Conservation (phyloP, 2,797 vertebrate genomes). For the Crossoptilon crossoptilon region DNA sequence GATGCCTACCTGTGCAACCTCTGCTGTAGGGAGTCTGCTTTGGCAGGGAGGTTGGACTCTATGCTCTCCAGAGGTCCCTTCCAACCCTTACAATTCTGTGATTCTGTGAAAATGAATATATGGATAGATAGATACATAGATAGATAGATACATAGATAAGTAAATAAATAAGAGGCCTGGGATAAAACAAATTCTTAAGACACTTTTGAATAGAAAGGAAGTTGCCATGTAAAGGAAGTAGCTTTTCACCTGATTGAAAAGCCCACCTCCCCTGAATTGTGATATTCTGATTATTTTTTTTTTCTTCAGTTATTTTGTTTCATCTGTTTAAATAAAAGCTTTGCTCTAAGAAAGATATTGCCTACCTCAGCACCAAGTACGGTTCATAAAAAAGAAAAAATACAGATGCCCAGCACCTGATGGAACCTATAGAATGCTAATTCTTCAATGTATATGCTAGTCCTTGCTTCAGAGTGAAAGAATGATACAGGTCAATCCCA, state of each 20-base stretch:
- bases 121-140: neutral
- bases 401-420: neutral
- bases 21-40: too few species aligned
- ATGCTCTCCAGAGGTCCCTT: too few species aligned
- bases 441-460: neutral
- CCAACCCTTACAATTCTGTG: too few species aligned
- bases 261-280: neutral
- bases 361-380: neutral
- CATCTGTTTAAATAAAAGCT: neutral
- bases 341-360: neutral
- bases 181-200: neutral
- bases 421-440: neutral
- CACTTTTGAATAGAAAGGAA: neutral
- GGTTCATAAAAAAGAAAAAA: neutral
- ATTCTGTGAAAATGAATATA: neutral
- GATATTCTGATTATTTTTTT: neutral
- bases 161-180: neutral
- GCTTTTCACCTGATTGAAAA: neutral
- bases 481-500: neutral
- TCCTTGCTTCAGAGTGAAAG: neutral
- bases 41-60: too few species aligned
- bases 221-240: neutral
- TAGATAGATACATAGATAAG: neutral
- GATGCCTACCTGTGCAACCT: too few species aligned
- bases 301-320: neutral